Percentiles rank a stretch among this genome's conserved stretches.
phyloP scores from a whole-genome alignment of 2,888 invertebrate genomes.

The Perizoma affinitatum region DNA sequence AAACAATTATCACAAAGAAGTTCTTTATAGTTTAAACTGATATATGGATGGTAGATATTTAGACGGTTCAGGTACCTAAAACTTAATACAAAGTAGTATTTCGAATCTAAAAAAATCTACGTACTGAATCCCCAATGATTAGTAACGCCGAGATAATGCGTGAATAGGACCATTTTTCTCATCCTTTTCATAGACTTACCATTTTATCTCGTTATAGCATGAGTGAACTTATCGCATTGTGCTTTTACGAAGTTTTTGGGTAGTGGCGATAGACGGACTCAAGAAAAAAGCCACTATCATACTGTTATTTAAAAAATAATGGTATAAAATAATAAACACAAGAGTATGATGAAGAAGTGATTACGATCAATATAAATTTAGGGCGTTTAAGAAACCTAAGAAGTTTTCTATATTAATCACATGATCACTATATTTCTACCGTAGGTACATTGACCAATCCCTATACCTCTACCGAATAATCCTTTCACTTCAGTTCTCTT shows the following conservation, averaged over 20 bases:
- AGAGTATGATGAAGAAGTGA: no score
- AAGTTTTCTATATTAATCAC: no score
- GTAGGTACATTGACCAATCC: no score
- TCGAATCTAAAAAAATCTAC: no score
- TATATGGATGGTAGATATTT: neutral
- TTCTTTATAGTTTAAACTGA: neutral
- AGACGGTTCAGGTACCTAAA: neutral
- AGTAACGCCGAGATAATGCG: constrained; percentile 40
- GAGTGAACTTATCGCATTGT: constrained; percentile 34
- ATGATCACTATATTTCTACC: no score
- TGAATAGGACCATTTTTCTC: constrained; percentile 40
- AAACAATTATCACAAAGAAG: constrained; percentile 2
- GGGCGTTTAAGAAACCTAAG: no score
- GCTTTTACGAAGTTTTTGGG: constrained; percentile 19
- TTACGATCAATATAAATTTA: no score
- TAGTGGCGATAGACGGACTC: neutral
- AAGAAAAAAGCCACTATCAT: neutral
- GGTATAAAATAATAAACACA: no score
- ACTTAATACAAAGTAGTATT: no score
- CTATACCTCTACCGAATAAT: no score
- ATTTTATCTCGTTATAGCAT: constrained; percentile 37
- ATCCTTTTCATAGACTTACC: constrained; percentile 37
- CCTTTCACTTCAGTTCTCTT: no score
- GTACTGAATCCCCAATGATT: constrained; percentile 31
- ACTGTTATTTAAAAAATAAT: no score